Conservation (phyloP, 2,797 vertebrate genomes). For the Lithobates pipiens region DNA sequence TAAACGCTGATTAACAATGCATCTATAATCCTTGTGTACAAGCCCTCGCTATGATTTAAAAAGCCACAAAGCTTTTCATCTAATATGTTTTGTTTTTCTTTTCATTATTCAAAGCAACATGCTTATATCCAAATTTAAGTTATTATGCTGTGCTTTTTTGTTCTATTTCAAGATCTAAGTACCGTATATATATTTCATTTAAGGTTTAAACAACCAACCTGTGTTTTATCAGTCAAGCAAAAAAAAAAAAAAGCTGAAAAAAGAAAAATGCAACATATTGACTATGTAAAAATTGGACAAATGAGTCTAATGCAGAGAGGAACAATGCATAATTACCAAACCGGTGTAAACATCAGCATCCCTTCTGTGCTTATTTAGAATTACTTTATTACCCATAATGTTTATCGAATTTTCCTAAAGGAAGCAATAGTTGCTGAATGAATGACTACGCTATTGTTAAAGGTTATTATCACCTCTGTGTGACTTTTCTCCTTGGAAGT, state of each 20-base stretch:
- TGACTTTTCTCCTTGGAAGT: conserved; percentile 59
- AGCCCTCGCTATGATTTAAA: not conserved
- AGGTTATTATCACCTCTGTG: conserved; percentile 63
- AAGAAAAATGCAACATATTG: conserved; percentile 13
- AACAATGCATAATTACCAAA: conserved; percentile 58
- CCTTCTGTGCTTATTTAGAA: conserved; percentile 57
- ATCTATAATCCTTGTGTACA: too few relatives aligned
- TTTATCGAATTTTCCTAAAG: conserved; percentile 62
- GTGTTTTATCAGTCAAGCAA: not conserved
- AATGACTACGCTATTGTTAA: conserved; percentile 60
- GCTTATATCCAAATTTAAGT: not conserved
- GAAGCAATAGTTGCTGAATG: conserved; percentile 62
- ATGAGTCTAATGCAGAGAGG: conserved; percentile 52
- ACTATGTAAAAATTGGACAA: conserved; percentile 59
- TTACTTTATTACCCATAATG: conserved; percentile 61
- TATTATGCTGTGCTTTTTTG: not conserved
- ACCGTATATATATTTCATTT: conserved; percentile 27
- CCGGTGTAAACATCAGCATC: conserved; percentile 60
- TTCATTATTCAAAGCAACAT: not conserved
- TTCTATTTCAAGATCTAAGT: not conserved
- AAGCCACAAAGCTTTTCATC: not conserved
- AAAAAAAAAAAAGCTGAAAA: not conserved
- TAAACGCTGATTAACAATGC: too few relatives aligned
- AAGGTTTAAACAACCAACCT: conserved; percentile 2
- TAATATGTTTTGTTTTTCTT: not conserved